A percentile compares a stretch with the other conserved stretches of the same genome.
Evolutionary conservation across 2,888 invertebrate species (phyloP).

Genomic region (Hirtodrosophila cameraria): DNA sequence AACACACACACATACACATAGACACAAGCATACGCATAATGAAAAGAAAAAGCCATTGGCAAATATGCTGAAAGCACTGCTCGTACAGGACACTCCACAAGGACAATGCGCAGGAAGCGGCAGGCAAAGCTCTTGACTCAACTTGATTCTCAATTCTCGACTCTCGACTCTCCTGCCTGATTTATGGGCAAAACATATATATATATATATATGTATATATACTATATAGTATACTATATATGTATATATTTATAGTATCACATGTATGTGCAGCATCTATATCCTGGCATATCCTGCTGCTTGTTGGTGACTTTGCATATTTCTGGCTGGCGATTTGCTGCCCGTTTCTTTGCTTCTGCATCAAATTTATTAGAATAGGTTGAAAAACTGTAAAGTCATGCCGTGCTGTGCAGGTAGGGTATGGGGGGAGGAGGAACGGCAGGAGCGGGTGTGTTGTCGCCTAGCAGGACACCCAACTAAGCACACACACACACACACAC

Average conservation of each 20-base stretch:
- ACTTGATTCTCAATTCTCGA: constrained; percentile 12
- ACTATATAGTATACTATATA: constrained; percentile 34
- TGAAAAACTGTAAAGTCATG: constrained; percentile 64
- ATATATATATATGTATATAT: constrained; percentile 22
- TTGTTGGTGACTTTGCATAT: constrained; percentile 70
- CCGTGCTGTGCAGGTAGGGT: not conserved
- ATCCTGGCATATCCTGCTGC: constrained; percentile 50
- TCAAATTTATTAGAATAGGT: constrained; percentile 71
- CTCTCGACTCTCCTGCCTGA: constrained; percentile 42
- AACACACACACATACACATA: constrained; percentile 16
- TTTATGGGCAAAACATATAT: constrained; percentile 57
- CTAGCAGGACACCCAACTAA: constrained; percentile 18
- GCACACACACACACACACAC: constrained; percentile 1
- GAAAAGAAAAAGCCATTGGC: constrained; percentile 49
- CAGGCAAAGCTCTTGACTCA: constrained; percentile 24
- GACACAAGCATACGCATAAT: not conserved
- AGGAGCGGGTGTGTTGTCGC: constrained; percentile 2
- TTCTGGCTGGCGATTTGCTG: constrained; percentile 50
- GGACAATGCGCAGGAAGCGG: constrained; percentile 26
- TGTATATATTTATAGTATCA: constrained; percentile 21
- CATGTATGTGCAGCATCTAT: constrained; percentile 15
- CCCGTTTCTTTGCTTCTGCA: constrained; percentile 31
- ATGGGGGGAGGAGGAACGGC: not conserved
- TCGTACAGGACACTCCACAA: constrained; percentile 11
- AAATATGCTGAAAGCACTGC: constrained; percentile 60